Base-by-base conservation (phyloP, 1,140 invertebrate genomes). In the Liolophura sinensis region DNA sequence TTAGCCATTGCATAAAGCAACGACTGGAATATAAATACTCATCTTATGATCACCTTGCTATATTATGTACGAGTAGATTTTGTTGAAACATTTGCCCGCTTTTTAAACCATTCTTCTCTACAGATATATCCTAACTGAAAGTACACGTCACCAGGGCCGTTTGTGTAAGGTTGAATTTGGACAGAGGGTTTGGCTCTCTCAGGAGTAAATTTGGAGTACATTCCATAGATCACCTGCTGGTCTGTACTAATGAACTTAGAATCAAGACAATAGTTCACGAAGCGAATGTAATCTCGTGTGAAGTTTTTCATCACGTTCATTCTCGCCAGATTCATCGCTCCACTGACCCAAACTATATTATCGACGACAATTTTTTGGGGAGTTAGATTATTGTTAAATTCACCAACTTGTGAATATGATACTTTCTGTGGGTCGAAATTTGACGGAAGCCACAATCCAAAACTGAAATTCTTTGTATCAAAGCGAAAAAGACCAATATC, bases 401-500 rank as follows among this genome's bases (percentile, higher is more conserved):
- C 60, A 62, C 60, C 60, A 14, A 76, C 76, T 50, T 78, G 72
- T 0, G 72, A 63, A 58, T 76, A 78, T 11, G 73, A 71, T 47
- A 82, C 67, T 58, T 73, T 76, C n/a, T 72, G 67, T 1, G 70
- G 50, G 50, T 77, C 71, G 31, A 81, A 77, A 46, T 74, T 64
- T 15, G 58, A n/a, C n/a, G 80, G 80, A 12, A 74, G 67, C 16
- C 70, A 27, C 20, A 82, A 52, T 49, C 67, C 71, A 65, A 80
- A 79, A 14, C 62, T 11, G n/a, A 60, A 58, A 55, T 69, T 70
- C 50, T 68, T 49, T n/a, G 64, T 64, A 1, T 16, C 16, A 1
- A 70, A 49, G 18, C 75, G 69, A 62, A 81, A 81, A 14, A 75
- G 69, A 48, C 75, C 74, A 22, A 77, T 71, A 59, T 81, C 79